Evolutionary conservation across 2,888 invertebrate genomes (phyloP).

Genomic region (Lottia gigantea): DNA sequence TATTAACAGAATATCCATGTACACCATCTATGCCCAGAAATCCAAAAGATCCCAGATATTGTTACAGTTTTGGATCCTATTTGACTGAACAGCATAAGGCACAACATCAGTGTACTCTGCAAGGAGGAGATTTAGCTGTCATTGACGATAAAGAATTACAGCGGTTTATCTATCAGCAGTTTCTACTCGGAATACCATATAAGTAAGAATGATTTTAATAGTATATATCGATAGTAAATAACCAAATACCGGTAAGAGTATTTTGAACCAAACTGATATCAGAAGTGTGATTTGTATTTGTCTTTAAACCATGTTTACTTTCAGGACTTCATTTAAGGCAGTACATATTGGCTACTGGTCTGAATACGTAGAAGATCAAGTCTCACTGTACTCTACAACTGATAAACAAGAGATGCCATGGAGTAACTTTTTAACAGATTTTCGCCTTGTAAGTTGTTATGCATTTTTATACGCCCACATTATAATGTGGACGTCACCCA

Average conservation of each 20-base stretch:
- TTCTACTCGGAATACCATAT: background rate
- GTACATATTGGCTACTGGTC: background rate
- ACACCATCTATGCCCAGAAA: slow-evolving; percentile 10
- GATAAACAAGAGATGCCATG: background rate
- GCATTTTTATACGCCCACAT: no score
- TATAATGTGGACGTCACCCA: no score
- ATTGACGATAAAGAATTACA: background rate
- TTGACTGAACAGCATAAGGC: background rate
- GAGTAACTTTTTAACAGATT: background rate
- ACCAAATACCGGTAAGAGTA: no score
- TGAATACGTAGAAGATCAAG: no score
- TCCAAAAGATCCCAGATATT: background rate
- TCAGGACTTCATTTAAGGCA: no score
- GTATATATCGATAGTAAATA: no score
- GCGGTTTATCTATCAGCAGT: background rate
- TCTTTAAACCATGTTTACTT: no score
- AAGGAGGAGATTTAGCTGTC: background rate
- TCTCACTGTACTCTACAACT: background rate
- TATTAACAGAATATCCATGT: background rate
- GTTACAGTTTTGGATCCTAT: background rate
- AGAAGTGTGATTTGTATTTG: no score
- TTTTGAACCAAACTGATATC: no score
- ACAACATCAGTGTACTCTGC: background rate
- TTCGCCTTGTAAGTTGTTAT: background rate
- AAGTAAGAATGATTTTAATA: background rate